Evolutionary conservation across 2,113 vertebrate species (phyloP).

Genomic region (Varanus komodoensis): DNA sequence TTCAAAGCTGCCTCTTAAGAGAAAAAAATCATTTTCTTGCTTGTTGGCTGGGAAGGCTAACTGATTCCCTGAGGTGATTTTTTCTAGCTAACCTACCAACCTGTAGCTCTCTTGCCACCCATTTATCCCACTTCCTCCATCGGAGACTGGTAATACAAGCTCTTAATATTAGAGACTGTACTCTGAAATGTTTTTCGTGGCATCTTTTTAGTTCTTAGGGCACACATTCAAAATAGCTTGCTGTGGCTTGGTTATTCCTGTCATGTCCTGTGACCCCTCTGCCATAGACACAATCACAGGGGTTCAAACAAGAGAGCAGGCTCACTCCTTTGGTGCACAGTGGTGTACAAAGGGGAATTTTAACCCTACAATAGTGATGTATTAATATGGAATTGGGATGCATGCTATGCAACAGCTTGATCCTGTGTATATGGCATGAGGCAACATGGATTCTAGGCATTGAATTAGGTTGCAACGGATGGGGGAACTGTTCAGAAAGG

Average conservation of each 20-base stretch:
- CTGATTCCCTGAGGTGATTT: not conserved
- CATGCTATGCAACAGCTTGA: not conserved
- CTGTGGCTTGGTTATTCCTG: not conserved
- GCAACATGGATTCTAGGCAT: not conserved
- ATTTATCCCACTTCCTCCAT: not conserved
- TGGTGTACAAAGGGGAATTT: not conserved
- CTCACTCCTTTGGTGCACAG: not conserved
- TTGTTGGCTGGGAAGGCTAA: not conserved
- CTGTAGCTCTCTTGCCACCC: not conserved
- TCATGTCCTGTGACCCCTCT: not conserved
- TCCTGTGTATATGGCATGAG: not conserved
- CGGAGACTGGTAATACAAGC: not conserved
- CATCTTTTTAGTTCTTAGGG: not conserved
- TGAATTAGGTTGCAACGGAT: not conserved
- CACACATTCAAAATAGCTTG: not conserved
- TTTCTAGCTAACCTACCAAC: slow-evolving; percentile 9
- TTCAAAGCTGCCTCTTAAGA: not conserved
- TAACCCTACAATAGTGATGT: not conserved
- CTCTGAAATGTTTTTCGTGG: not conserved
- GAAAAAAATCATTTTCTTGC: not conserved
- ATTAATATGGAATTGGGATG: not conserved
- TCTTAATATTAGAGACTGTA: not conserved
- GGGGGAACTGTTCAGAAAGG: not conserved
- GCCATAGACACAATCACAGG: too few relatives aligned
- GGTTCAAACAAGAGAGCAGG: not conserved